Percentiles rank a stretch among this genome's conserved stretches.
phyloP scores from a whole-genome alignment of 2,797 vertebrate genomes.

The Gambusia yucatana region DNA sequence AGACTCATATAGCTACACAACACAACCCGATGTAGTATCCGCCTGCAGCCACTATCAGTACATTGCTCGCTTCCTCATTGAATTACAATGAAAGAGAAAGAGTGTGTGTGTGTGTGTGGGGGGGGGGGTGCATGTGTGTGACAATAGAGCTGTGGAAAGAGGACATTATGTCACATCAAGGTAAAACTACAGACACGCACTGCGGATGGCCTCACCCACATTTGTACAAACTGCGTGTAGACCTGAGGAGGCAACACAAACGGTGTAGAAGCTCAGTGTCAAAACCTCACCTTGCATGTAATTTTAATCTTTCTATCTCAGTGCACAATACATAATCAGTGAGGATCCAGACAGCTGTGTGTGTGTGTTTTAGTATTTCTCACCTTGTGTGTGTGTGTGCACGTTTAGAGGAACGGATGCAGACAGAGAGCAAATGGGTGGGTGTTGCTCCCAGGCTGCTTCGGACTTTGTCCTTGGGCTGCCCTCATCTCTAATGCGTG shows the following conservation, averaged over 20 bases:
- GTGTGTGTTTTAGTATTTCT: conserved; percentile 19
- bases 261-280: conserved; percentile 43
- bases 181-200: conserved; percentile 71
- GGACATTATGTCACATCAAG: conserved; percentile 74
- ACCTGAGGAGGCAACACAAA: conserved; percentile 41
- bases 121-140: conserved; percentile 30
- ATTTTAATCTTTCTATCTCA: conserved; percentile 66
- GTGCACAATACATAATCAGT: conserved; percentile 59
- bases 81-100: conserved; percentile 67
- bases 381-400: conserved; percentile 23
- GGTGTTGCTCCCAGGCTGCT: conserved; percentile 69
- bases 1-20: conserved; percentile 56
- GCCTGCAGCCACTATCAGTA: conserved; percentile 60
- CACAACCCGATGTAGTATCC: conserved; percentile 59
- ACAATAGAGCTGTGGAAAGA: conserved; percentile 53
- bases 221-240: conserved; percentile 57
- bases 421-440: conserved; percentile 58
- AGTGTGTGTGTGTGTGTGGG: conserved; percentile 18
- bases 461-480: conserved; percentile 82
- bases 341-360: conserved; percentile 47
- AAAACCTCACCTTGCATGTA: conserved; percentile 65
- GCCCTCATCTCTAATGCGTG: conserved; percentile 78
- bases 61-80: conserved; percentile 66
- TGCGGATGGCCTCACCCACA: conserved; percentile 72
- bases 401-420: conserved; percentile 39